Percentiles rank a stretch among this genome's conserved stretches.
phyloP scores from a whole-genome alignment of 2,113 vertebrate genomes.

The Picathartes gymnocephalus region DNA sequence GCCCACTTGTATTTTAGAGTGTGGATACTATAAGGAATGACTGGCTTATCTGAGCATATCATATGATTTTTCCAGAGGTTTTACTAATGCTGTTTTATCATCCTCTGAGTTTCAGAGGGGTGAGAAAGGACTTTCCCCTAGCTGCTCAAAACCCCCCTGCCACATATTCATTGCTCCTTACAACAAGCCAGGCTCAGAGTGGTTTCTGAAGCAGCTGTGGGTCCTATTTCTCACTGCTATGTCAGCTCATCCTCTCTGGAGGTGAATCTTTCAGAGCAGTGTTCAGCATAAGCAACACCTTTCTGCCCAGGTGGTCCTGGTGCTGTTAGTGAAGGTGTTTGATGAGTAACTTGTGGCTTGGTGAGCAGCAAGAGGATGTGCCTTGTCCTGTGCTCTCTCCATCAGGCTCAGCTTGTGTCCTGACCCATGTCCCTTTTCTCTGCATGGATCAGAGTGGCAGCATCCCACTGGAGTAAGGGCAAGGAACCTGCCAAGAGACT shows the following conservation, averaged over 20 bases:
- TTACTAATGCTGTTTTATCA: neutral
- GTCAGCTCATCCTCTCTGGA: neutral
- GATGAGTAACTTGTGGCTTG: neutral
- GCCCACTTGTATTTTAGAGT: neutral
- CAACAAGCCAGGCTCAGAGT: neutral
- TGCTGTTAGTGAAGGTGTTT: neutral
- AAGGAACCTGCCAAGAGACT: neutral
- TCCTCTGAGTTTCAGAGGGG: neutral
- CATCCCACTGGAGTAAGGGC: accelerated
- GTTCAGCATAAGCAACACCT: neutral
- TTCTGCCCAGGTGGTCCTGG: neutral
- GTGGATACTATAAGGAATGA: neutral
- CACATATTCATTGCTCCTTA: neutral
- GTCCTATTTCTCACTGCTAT: neutral
- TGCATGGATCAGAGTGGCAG: neutral
- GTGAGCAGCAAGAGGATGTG: neutral
- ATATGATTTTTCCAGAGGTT: neutral
- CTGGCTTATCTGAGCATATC: neutral
- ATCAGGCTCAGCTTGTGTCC: neutral
- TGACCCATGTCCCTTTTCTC: neutral
- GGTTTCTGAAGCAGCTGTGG: neutral
- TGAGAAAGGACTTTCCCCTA: neutral
- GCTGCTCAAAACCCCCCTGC: neutral
- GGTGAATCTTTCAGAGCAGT: neutral
- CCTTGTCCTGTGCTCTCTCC: neutral